Base-by-base conservation (phyloP, 2,888 invertebrate species). In the Ferdinandea cuprea region DNA sequence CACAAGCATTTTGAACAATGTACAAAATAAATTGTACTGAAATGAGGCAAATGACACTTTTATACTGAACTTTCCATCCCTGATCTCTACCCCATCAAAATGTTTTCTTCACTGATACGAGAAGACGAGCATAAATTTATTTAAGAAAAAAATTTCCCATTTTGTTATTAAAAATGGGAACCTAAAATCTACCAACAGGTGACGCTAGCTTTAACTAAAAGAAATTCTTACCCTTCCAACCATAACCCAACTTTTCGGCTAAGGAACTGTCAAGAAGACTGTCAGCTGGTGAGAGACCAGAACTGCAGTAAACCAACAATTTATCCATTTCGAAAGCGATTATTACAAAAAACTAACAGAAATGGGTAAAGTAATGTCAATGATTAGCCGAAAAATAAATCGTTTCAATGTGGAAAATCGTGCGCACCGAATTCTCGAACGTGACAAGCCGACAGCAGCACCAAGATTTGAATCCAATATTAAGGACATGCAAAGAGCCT, bases 371-470 rank as follows among this genome's bases (percentile, higher is more conserved):
- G 92, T 93, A 87, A 91, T 93, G 86, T 93, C 95, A 0, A 90
- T 91, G 86, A 90, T 94, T 56, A 90, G 92, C 21, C 91, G 93
- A 78, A 94, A 95, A 15, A 87, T 92, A 13, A 93, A 93, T 88
- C 93, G 94, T 25, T 95, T 94, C 87, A 96, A 96, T 90, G 92
- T 95, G 1, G 96, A 96, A 89, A 94, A 93, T 89, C 93, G 96
- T 83, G 96, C 95, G 25, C 94, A 94, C 87, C 94, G 94, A 87
- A 90, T 94, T 17, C 93, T 97, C 85, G 93, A 94, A 48, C 94
- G 94, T 87, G 93, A 94, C 48, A 95, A 95, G 88, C 92, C 92
- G 3, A 91, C 90, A 78, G 92, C 93, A 15, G 96, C 97, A n/a
- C 96, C 96, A 0, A 92, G 91, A 87, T 93, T 93, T 89, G 92